phyloP scores from a whole-genome alignment of 2,113 vertebrate genomes.

The Psettodes erumei region DNA sequence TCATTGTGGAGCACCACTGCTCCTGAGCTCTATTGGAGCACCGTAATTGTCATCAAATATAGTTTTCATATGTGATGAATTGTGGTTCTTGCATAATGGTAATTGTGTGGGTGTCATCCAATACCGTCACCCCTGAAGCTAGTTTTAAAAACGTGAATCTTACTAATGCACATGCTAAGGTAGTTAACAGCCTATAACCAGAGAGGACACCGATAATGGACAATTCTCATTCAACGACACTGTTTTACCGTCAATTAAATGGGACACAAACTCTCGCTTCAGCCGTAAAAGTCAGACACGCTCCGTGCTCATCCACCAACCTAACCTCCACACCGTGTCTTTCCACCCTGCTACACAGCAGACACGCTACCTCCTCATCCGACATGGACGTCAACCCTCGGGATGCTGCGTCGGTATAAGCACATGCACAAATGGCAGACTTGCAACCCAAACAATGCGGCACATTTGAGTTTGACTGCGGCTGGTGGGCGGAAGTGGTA shows the following conservation, averaged over 20 bases:
- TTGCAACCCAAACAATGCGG: constrained; percentile 19
- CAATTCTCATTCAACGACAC: background rate
- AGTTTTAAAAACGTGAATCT: background rate
- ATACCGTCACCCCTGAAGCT: too few species aligned
- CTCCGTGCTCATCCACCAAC: background rate
- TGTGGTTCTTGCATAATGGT: background rate
- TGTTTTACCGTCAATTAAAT: too few species aligned
- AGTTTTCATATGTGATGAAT: background rate
- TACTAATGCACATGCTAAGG: too few species aligned
- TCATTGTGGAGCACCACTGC: background rate
- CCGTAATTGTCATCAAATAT: background rate
- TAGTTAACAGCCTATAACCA: background rate
- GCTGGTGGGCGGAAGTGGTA: constrained; percentile 5
- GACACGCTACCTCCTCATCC: background rate
- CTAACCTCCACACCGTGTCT: background rate
- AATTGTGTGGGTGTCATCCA: too few species aligned
- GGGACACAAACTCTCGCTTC: background rate
- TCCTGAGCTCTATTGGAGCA: constrained; percentile 5
- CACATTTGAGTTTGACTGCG: constrained; percentile 8
- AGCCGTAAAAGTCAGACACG: background rate
- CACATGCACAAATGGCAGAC: constrained; percentile 8
- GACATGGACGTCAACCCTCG: too few species aligned
- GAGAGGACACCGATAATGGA: background rate
- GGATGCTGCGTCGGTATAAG: background rate
- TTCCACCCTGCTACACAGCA: background rate